These are phyloP conservation scores for Nipponia nippon DNA, from an alignment of 2,113 vertebrate species.

Conservation along the genomic window DNA sequence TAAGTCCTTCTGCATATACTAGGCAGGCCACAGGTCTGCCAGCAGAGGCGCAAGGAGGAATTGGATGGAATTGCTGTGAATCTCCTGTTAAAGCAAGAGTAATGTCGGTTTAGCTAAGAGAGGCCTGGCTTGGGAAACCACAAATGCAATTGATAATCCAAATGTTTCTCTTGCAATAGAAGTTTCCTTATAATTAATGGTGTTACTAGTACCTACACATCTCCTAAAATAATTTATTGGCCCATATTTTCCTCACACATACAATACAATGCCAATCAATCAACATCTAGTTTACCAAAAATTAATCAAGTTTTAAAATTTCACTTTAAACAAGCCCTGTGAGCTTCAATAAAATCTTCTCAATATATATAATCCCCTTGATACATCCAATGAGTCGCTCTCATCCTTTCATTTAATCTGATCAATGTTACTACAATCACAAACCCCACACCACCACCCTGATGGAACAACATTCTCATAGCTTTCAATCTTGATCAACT, in stretches of 20 bases:
- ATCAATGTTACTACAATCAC: neutral
- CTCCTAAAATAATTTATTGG: neutral
- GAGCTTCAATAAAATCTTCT: neutral
- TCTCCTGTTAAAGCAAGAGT: neutral
- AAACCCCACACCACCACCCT: neutral
- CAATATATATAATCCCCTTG: neutral
- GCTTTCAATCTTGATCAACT: neutral
- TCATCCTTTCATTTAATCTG: neutral
- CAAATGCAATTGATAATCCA: neutral
- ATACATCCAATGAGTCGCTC: neutral
- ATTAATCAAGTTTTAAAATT: neutral
- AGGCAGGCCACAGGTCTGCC: neutral
- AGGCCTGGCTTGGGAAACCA: neutral
- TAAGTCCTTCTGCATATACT: neutral
- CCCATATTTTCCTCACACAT: neutral
- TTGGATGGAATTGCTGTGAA: neutral
- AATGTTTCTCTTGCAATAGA: neutral
- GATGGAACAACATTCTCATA: neutral
- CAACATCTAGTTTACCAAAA: neutral
- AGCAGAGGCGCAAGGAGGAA: neutral
- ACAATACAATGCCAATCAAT: neutral
- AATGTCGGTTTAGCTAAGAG: neutral
- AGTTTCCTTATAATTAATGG: neutral
- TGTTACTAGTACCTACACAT: neutral
- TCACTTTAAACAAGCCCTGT: neutral